Percentiles rank a stretch among this genome's conserved stretches.
Evolutionary conservation across 2,888 invertebrate species (phyloP).

Genomic region (Diloba caeruleocephala): DNA sequence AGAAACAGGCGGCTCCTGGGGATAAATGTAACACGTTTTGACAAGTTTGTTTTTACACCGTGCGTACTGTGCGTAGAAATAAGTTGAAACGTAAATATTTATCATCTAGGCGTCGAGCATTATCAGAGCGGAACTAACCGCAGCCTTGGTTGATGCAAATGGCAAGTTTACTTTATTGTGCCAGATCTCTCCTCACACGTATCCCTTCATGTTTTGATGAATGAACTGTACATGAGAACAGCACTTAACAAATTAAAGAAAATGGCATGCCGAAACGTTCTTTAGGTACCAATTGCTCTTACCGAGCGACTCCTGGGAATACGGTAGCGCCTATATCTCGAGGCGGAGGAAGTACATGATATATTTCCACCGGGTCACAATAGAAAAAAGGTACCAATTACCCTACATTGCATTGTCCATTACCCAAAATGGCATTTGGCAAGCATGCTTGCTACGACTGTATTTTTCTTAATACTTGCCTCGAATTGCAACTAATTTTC

Average conservation of each 20-base stretch:
- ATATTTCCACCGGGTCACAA: too few relatives aligned
- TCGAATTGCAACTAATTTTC: too few relatives aligned
- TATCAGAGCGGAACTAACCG: constrained; percentile 71
- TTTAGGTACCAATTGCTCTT: too few relatives aligned
- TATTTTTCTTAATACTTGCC: too few relatives aligned
- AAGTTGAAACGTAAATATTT: constrained; percentile 37
- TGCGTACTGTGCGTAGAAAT: constrained; percentile 28
- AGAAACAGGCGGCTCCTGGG: constrained; percentile 26
- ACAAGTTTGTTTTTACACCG: constrained; percentile 31
- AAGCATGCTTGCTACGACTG: too few relatives aligned
- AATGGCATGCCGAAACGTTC: not conserved
- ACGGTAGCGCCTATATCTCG: too few relatives aligned
- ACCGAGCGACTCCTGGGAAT: too few relatives aligned
- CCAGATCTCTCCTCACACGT: constrained; percentile 41
- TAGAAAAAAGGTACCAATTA: too few relatives aligned
- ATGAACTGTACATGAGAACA: constrained; percentile 13
- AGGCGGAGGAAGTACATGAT: too few relatives aligned
- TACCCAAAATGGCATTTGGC: too few relatives aligned
- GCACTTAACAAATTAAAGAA: not conserved
- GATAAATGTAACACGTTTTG: constrained; percentile 29
- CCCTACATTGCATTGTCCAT: too few relatives aligned
- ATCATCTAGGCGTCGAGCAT: constrained; percentile 61
- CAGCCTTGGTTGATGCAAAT: constrained; percentile 60
- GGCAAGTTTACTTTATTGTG: constrained; percentile 46
- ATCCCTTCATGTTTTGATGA: constrained; percentile 28